Evolutionary conservation across 2,888 invertebrate genomes (phyloP).

Genomic region (Xylota segnis): DNA sequence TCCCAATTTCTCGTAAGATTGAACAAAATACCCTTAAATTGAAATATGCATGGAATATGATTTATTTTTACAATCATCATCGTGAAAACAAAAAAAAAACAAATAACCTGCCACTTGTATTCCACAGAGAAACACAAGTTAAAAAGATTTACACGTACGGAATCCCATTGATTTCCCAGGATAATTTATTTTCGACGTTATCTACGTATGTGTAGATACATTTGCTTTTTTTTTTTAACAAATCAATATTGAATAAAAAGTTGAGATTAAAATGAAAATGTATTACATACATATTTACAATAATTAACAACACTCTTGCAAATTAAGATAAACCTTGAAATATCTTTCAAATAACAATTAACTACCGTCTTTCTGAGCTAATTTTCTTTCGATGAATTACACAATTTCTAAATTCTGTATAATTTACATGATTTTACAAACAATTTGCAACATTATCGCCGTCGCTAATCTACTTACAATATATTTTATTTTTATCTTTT

Average conservation of each 20-base stretch:
- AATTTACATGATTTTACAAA: conserved; percentile 47
- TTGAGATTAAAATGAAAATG: neutral
- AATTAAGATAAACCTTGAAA: conserved; percentile 1
- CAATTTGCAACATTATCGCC: conserved; percentile 56
- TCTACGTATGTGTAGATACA: neutral
- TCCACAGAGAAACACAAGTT: conserved; percentile 1
- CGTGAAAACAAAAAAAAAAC: neutral
- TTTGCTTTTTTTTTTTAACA: neutral
- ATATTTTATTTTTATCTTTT: conserved; percentile 20
- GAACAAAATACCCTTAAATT: neutral
- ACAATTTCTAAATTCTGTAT: conserved; percentile 21
- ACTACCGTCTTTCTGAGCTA: conserved; percentile 45
- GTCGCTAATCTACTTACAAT: conserved; percentile 44
- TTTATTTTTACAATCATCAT: neutral
- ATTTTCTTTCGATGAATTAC: conserved; percentile 41
- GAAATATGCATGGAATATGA: neutral
- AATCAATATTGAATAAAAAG: neutral
- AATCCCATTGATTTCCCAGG: conserved; percentile 23
- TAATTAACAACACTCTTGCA: conserved; percentile 11
- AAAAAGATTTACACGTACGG: conserved; percentile 1
- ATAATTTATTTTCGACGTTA: neutral
- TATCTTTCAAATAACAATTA: conserved; percentile 15
- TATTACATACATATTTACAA: neutral
- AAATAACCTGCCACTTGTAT: neutral
- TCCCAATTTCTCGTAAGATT: neutral